Conservation (phyloP, 2,797 vertebrate species). For the Sciaenops ocellatus region DNA sequence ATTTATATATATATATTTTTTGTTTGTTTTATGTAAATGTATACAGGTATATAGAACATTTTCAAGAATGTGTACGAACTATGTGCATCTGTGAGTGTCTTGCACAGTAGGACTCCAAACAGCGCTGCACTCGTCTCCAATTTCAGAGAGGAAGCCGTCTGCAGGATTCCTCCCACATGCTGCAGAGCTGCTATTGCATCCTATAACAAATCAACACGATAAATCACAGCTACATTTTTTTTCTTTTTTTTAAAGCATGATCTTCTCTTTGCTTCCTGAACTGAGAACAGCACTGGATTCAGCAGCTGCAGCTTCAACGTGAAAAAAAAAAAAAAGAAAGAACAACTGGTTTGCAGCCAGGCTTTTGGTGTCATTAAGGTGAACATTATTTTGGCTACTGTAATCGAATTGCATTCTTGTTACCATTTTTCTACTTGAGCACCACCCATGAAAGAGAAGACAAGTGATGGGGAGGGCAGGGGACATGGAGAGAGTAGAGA, state of each 20-base stretch:
- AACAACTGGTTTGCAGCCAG: slow-evolving; percentile 38
- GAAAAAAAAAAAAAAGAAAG: slow-evolving; percentile 39
- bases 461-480: slow-evolving; percentile 25
- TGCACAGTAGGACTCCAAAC: slow-evolving; percentile 26
- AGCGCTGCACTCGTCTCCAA: slow-evolving; percentile 33
- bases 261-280: slow-evolving; percentile 14
- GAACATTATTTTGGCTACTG: slow-evolving; percentile 73
- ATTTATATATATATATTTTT: background rate
- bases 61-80: slow-evolving; percentile 1
- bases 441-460: slow-evolving; percentile 60
- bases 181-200: slow-evolving; percentile 42
- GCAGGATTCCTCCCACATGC: slow-evolving; percentile 57
- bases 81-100: slow-evolving; percentile 2
- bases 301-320: slow-evolving; percentile 40
- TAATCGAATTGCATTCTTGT: slow-evolving; percentile 75
- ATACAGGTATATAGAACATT: background rate
- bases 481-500: slow-evolving; percentile 26
- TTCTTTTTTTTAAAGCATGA: slow-evolving; percentile 7
- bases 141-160: slow-evolving; percentile 52
- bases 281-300: slow-evolving; percentile 11
- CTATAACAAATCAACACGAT: slow-evolving; percentile 54
- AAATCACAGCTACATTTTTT: slow-evolving; percentile 56
- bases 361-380: slow-evolving; percentile 62
- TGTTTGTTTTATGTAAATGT: background rate
- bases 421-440: slow-evolving; percentile 78